A percentile compares a stretch with the other conserved stretches of the same genome.
These are phyloP conservation scores for Meriones psammophilus DNA, from an alignment of 2,797 vertebrate species.

Conservation along the genomic window DNA sequence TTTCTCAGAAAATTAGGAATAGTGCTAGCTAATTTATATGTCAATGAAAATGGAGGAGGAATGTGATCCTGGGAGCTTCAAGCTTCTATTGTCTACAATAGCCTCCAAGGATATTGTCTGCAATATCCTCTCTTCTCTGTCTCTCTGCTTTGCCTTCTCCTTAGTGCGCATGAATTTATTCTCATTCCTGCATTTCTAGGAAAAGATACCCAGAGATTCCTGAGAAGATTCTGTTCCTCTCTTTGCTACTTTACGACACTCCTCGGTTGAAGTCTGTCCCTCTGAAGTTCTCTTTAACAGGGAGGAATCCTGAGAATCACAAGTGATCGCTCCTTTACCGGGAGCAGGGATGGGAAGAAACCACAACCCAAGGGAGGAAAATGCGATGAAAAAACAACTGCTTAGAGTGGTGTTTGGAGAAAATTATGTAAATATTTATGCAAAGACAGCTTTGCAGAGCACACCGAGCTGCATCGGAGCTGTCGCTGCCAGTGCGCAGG, in stretches of 20 bases:
- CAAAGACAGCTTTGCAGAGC: constrained; percentile 84
- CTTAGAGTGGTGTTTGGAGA: constrained; percentile 80
- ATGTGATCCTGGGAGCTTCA: neutral
- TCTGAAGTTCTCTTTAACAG: constrained; percentile 51
- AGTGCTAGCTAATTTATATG: neutral
- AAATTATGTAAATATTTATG: constrained; percentile 86
- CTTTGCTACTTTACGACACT: neutral
- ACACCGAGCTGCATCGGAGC: constrained; percentile 81
- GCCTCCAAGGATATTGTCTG: too few relatives aligned
- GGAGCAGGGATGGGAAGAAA: constrained; percentile 58
- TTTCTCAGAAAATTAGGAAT: too few relatives aligned
- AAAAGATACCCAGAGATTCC: neutral
- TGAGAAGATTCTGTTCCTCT: neutral
- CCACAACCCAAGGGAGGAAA: constrained; percentile 79
- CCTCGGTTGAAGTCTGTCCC: constrained; percentile 25
- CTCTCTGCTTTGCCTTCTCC: neutral
- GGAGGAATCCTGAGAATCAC: neutral
- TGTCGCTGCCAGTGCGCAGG: constrained; percentile 76
- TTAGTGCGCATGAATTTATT: neutral
- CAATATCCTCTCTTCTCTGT: too few relatives aligned
- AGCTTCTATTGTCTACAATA: too few relatives aligned
- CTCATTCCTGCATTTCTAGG: neutral
- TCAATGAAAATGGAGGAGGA: neutral
- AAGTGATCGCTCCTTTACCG: constrained; percentile 59
- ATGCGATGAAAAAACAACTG: constrained; percentile 80